phyloP scores from a whole-genome alignment of 2,888 invertebrate species.

The Dioctria linearis region DNA sequence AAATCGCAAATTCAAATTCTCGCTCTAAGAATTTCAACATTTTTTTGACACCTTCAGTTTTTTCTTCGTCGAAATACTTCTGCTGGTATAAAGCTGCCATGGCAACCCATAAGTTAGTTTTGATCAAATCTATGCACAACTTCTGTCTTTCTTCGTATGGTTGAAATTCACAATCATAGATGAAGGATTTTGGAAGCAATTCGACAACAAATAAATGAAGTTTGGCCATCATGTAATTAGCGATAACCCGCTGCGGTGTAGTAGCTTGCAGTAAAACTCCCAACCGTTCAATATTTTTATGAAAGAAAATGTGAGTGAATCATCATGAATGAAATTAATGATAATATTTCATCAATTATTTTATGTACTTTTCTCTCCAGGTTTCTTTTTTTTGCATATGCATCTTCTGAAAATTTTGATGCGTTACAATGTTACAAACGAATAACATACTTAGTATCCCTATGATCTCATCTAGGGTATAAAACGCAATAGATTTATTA shows the following conservation, averaged over 20 bases:
- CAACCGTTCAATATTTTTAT: no score
- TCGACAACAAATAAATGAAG: conserved; percentile 20
- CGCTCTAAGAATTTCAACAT: not conserved
- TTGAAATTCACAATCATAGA: not conserved
- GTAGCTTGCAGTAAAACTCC: not conserved
- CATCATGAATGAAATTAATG: no score
- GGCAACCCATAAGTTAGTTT: conserved; percentile 33
- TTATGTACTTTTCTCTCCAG: no score
- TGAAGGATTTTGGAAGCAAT: conserved; percentile 1
- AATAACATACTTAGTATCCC: no score
- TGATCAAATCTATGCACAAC: conserved; percentile 34
- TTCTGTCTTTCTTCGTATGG: conserved; percentile 28
- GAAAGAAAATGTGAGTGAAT: no score
- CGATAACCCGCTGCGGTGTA: conserved; percentile 9
- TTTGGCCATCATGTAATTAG: conserved; percentile 48
- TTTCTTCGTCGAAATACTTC: conserved; percentile 7
- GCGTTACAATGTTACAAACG: no score
- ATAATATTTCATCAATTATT: no score
- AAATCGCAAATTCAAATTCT: conserved; percentile 1
- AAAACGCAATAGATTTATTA: no score
- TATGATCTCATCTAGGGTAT: no score
- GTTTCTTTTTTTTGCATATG: no score
- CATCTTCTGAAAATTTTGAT: no score
- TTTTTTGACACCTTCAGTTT: conserved; percentile 1
- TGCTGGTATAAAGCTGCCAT: conserved; percentile 12